These are phyloP conservation scores for Odontomachus brunneus DNA, from an alignment of 1,140 invertebrate genomes.

Conservation along the genomic window DNA sequence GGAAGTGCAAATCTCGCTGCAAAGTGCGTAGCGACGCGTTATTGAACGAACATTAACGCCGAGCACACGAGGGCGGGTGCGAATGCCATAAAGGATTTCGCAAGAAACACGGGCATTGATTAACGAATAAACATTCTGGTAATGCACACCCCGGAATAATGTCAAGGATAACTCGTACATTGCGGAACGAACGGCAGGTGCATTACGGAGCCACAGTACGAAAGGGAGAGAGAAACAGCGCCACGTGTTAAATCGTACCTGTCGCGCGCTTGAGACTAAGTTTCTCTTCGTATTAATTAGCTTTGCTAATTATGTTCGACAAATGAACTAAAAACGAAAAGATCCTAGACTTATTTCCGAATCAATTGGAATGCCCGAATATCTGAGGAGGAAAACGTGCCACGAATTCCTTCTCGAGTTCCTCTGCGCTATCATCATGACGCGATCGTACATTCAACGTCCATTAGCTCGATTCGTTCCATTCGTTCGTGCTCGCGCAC, in stretches of 20 bases:
- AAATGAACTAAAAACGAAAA: no score
- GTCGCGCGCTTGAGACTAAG: background rate
- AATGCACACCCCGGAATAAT: slow-evolving; percentile 80
- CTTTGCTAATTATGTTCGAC: no score
- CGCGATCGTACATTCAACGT: slow-evolving; percentile 17
- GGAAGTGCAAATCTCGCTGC: no score
- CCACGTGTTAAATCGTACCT: slow-evolving; percentile 1
- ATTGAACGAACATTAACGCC: slow-evolving; percentile 30
- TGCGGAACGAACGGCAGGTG: slow-evolving; percentile 77
- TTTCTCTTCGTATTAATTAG: background rate
- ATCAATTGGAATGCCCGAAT: no score
- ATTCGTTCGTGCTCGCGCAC: slow-evolving; percentile 24
- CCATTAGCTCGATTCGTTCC: slow-evolving; percentile 39
- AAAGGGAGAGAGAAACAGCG: slow-evolving; percentile 30
- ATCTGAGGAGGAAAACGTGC: no score
- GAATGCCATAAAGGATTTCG: slow-evolving; percentile 66
- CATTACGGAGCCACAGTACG: slow-evolving; percentile 41
- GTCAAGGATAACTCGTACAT: slow-evolving; percentile 83
- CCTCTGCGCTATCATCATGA: background rate
- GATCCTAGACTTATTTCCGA: no score
- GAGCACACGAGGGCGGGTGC: slow-evolving; percentile 17
- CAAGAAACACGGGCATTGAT: slow-evolving; percentile 74
- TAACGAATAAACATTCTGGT: slow-evolving; percentile 70
- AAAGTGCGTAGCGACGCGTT: background rate
- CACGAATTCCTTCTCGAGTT: no score